Conservation (phyloP, 2,888 invertebrate genomes). For the Gandaritis pyraliata region DNA sequence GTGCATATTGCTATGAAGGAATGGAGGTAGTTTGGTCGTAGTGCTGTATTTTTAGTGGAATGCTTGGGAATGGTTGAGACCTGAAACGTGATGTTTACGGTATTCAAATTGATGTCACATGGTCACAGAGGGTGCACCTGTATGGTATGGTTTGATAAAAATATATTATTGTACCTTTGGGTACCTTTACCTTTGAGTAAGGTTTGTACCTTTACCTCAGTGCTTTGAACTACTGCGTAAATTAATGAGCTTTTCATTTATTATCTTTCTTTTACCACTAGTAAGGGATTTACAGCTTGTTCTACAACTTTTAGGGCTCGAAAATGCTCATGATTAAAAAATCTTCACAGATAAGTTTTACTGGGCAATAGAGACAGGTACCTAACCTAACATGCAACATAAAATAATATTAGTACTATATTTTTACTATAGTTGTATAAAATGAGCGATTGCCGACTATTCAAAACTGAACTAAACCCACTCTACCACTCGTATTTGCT, state of each 20-base stretch:
- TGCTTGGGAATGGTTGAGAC: constrained; percentile 71
- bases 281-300: too few species aligned
- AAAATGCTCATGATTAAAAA: too few species aligned
- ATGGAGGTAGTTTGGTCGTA: constrained; percentile 50
- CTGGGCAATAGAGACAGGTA: too few species aligned
- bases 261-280: too few species aligned
- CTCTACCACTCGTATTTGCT: constrained; percentile 2
- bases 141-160: constrained; percentile 52
- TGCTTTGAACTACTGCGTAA: constrained; percentile 8
- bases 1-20: constrained; percentile 61
- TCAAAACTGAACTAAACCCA: neutral
- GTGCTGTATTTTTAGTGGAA: constrained; percentile 53
- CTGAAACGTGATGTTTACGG: constrained; percentile 73
- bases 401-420: too few species aligned
- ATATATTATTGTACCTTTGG: constrained; percentile 57
- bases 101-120: constrained; percentile 76
- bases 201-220: constrained; percentile 21
- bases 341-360: too few species aligned
- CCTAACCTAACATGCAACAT: too few species aligned
- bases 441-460: neutral
- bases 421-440: too few species aligned
- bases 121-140: constrained; percentile 52
- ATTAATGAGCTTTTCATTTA: too few species aligned
- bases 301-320: too few species aligned
- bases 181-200: too few species aligned